phyloP scores from a whole-genome alignment of 1,140 invertebrate species.

The Caenorhabditis latens region DNA sequence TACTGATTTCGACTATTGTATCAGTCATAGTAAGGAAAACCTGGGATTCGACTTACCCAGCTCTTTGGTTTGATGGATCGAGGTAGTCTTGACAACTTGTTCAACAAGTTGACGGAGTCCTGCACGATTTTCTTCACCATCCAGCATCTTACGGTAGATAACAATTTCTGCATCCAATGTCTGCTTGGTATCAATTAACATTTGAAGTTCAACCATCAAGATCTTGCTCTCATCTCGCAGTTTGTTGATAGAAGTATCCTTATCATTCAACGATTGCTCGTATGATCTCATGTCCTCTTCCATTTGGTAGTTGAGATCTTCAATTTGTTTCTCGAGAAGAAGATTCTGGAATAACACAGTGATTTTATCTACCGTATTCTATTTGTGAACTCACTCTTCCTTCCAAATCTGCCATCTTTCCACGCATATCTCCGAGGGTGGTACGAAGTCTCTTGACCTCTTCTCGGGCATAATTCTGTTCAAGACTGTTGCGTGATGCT shows the following conservation, averaged over 20 bases:
- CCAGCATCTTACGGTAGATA: constrained; percentile 78
- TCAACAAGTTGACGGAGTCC: constrained; percentile 77
- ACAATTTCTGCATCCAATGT: constrained; percentile 77
- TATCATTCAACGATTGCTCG: constrained; percentile 75
- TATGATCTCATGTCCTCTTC: constrained; percentile 78
- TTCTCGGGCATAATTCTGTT: constrained; percentile 79
- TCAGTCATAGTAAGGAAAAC: background rate
- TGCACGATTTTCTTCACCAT: constrained; percentile 77
- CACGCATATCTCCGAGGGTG: constrained; percentile 79
- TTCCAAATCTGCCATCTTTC: constrained; percentile 80
- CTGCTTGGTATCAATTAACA: constrained; percentile 79
- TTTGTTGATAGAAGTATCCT: constrained; percentile 77
- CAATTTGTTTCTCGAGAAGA: constrained; percentile 79
- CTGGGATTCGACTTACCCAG: constrained; percentile 20
- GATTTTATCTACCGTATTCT: background rate
- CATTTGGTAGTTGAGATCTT: constrained; percentile 79
- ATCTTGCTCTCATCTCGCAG: constrained; percentile 78
- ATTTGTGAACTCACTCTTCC: constrained; percentile 77
- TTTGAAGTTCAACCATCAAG: constrained; percentile 79
- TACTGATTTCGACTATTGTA: background rate
- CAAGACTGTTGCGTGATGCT: constrained; percentile 80
- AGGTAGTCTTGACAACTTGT: constrained; percentile 76
- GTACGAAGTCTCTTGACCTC: constrained; percentile 79
- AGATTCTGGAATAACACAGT: constrained; percentile 77
- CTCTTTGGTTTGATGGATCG: constrained; percentile 23